These are phyloP conservation scores for Phalanger gymnotis DNA, from an alignment of 2,797 vertebrate species.

Conservation along the genomic window DNA sequence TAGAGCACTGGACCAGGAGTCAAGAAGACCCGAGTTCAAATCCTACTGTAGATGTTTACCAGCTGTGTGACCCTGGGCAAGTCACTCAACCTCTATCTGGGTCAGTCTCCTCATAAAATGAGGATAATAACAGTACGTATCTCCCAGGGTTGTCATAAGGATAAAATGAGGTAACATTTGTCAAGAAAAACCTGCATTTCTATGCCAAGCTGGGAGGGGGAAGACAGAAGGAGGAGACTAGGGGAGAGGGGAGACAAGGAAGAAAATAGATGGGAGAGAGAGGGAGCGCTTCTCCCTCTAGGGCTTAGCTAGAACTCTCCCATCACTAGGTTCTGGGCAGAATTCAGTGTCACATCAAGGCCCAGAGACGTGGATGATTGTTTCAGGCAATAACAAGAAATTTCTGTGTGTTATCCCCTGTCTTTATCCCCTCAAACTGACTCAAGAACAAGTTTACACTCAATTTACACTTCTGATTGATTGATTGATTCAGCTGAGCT, in stretches of 20 bases:
- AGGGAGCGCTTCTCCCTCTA: background rate
- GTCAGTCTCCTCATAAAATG: conserved; percentile 31
- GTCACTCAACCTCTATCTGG: background rate
- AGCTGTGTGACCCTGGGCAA: background rate
- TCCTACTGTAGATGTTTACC: background rate
- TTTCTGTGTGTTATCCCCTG: background rate
- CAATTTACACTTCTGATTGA: background rate
- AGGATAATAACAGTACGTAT: background rate
- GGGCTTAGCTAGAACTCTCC: background rate
- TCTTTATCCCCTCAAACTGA: background rate
- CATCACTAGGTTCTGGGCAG: background rate
- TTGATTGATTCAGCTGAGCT: background rate
- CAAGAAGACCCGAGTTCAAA: background rate
- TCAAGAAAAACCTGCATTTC: conserved; percentile 11
- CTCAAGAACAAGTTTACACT: background rate
- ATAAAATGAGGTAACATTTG: conserved; percentile 40
- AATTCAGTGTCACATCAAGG: background rate
- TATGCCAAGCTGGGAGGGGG: background rate
- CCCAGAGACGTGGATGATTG: background rate
- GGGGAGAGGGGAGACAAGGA: too few species aligned
- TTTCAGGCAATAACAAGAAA: background rate
- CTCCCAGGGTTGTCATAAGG: background rate
- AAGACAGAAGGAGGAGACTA: background rate
- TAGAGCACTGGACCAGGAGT: background rate
- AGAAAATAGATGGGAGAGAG: background rate